phyloP scores from a whole-genome alignment of 2,888 invertebrate species.

The Catocala sponsa region DNA sequence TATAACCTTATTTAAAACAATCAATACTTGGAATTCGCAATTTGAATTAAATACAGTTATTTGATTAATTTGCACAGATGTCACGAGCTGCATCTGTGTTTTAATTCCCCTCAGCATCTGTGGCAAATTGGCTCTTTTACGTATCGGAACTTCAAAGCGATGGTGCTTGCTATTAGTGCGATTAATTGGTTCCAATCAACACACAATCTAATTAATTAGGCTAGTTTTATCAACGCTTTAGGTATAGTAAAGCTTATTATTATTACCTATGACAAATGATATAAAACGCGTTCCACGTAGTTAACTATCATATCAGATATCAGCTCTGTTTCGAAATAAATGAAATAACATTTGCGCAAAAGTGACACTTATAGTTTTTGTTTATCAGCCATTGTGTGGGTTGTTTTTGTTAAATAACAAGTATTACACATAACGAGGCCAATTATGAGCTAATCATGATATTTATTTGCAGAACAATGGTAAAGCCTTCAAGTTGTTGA shows the following conservation, averaged over 20 bases:
- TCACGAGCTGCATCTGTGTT: conserved; percentile 17
- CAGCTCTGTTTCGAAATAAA: neutral
- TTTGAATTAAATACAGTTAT: conserved; percentile 15
- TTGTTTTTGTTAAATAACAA: conserved; percentile 16
- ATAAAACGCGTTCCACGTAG: too few relatives aligned
- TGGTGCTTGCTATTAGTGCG: conserved; percentile 7
- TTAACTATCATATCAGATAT: too few relatives aligned
- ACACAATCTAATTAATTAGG: conserved; percentile 36
- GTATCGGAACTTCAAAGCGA: conserved; percentile 27
- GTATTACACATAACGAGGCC: neutral
- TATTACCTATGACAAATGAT: too few relatives aligned
- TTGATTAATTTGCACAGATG: conserved; percentile 17
- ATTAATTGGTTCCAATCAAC: conserved; percentile 33
- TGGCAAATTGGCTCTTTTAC: conserved; percentile 20
- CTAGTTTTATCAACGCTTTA: conserved; percentile 21
- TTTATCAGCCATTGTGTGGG: conserved; percentile 25
- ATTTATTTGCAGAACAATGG: too few relatives aligned
- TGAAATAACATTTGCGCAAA: conserved; percentile 5
- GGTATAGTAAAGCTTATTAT: neutral
- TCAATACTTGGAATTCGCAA: neutral
- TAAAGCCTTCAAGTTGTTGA: too few relatives aligned
- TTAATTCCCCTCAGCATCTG: conserved; percentile 15
- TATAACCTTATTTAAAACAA: too few relatives aligned
- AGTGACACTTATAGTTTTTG: conserved; percentile 28
- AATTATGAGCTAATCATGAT: too few relatives aligned